Conservation (phyloP, 2,113 vertebrate genomes). For the Oophaga pumilio region DNA sequence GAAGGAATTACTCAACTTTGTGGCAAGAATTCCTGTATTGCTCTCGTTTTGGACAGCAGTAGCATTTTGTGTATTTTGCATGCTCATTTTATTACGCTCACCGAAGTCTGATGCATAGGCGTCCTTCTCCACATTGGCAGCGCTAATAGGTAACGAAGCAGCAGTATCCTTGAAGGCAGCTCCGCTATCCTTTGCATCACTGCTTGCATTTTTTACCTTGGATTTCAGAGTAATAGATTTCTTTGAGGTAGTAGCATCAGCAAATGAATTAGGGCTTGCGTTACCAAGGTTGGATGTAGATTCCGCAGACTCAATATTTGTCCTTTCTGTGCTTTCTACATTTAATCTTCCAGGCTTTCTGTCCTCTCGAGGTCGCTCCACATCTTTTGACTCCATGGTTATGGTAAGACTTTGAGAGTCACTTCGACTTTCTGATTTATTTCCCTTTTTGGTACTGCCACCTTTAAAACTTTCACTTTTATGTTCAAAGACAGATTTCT, state of each 20-base stretch:
- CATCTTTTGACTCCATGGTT: slow-evolving; percentile 17
- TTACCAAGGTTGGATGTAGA: not conserved
- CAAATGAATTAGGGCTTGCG: not conserved
- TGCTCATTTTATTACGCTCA: not conserved
- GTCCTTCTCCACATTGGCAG: not conserved
- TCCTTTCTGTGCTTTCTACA: not conserved
- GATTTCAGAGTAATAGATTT: not conserved
- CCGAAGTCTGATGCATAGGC: not conserved
- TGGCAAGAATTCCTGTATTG: not conserved
- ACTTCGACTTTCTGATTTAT: slow-evolving; percentile 60
- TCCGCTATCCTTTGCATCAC: not conserved
- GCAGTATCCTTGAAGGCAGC: not conserved
- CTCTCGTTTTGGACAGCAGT: not conserved
- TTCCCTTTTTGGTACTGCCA: slow-evolving; percentile 63
- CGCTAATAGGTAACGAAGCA: not conserved
- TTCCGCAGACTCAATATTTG: not conserved
- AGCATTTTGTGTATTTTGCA: not conserved
- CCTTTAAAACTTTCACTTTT: slow-evolving; percentile 64
- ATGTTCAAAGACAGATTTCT: slow-evolving; percentile 64
- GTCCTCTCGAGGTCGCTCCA: not conserved
- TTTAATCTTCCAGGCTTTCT: not conserved
- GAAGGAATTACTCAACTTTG: not conserved
- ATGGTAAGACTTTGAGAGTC: not conserved
- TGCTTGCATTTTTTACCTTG: slow-evolving; percentile 7
- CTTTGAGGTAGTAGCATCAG: slow-evolving; percentile 23